Base-by-base conservation (phyloP, 2,888 invertebrate species). In the Gonocerus acuteangulatus region DNA sequence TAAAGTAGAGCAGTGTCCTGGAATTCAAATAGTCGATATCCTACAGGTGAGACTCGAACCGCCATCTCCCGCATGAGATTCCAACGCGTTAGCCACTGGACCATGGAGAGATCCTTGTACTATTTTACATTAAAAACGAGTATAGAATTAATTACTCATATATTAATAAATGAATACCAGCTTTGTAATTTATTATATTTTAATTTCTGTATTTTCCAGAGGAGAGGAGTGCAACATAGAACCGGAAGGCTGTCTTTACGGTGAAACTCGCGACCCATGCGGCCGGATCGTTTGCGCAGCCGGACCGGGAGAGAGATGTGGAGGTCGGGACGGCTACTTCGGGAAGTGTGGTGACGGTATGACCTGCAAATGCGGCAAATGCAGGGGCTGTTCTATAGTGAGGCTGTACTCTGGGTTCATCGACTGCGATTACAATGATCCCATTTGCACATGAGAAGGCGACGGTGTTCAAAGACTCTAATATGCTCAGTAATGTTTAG, bases 291-390 rank as follows among this genome's bases (percentile, higher is more conserved):
- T 48, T 11, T 59, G 59, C 36, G 44, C 45, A 2, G 21, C 48
- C 0, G 59, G 59, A 1, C 59, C 59, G 11, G 59, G 59, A 1
- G 48, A 59, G 15, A 16, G 48, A 2, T 59, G 59, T 48, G 59
- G 59, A 18, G 59, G 59, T 3, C 15, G 48, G 32, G 59, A 59
- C 16, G 32, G 48, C 59, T 34, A 48, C 36, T 15, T 59, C 18
- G 59, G 59, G 45, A 57, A 57, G 57, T 59, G 59, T 47, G 59
- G 59, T 19, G 48, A 59, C 7, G 59, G 59, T 1, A 48, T 59
- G 48, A 48, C 59, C 39, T 59, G 59, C 59, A 59, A 48, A 39
- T 59, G 59, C 48, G 48, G 59, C 39, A 42, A 39, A 39, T 59
- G 59, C 39, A 48, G 39, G 36, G 59, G 59, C 4, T 59, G 59